Base-by-base conservation (phyloP, 2,113 vertebrate species). In the Noctilio leporinus region DNA sequence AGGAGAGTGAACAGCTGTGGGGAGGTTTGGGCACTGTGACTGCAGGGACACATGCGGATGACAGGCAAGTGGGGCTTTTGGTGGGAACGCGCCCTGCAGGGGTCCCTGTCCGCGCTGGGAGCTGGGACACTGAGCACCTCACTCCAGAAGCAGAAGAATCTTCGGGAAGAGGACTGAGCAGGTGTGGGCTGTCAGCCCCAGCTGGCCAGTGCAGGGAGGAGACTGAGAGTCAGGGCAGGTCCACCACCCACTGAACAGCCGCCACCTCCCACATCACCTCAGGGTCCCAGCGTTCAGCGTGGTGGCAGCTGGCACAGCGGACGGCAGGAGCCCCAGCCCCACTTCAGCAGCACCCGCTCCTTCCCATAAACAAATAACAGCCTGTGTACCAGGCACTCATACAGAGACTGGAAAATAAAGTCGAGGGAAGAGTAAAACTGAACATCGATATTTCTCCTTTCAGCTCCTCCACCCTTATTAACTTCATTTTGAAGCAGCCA, bases 61-160 rank as follows among this genome's bases (percentile, higher is more conserved):
- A 0, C 53, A 4, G 10, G 10, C 14, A 20, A 51, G 10, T 7
- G 38, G 67, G 4, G 87, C 26, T 14, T 24, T 26, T 5, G n/a
- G 67, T 1, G 38, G 72, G 38, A 24, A n/a, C 19, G 17, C n/a
- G 1, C 20, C 72, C 38, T 9, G 24, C 10, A 1, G n/a, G 15
- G 8, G 33, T 43, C 38, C 19, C 10, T n/a, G 2, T 5, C 11
- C 0, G 0, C 14, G 9, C 7, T 1, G 10, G 0, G 28, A 15
- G 47, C 10, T 0, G 5, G 22, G 7, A 51, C 38, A 16, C 20
- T 2, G 0, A 30, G 72, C 33, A 4, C 45, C 47, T 28, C 17
- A 43, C 49, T 15, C 1, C 3, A 82, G 14, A n/a, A 22, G n/a
- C 7, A 0, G 7, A 15, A n/a, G 76, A 35, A 47, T 16, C 45